A percentile compares a stretch with the other conserved stretches of the same genome.
Evolutionary conservation across 2,888 invertebrate species (phyloP).

Genomic region (Chirona hameri): DNA sequence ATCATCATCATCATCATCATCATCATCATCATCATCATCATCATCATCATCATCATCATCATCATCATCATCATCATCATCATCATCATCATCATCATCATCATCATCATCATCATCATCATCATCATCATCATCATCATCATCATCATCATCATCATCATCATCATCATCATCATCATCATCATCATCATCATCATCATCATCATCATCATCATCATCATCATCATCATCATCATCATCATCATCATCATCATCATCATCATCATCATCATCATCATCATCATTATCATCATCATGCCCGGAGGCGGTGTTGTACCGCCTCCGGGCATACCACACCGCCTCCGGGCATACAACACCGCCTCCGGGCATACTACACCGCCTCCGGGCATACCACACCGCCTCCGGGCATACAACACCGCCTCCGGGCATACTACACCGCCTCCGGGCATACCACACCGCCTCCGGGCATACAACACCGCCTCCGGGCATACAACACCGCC

Average conservation of each 20-base stretch:
- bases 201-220: conserved; percentile 22
- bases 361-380: too few species aligned
- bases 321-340: too few species aligned
- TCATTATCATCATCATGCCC: conserved; percentile 5
- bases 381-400: too few species aligned
- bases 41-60: conserved; percentile 22
- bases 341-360: too few species aligned
- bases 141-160: conserved; percentile 22
- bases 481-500: too few species aligned
- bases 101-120: conserved; percentile 22
- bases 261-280: conserved; percentile 22
- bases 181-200: conserved; percentile 22
- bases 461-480: too few species aligned
- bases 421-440: too few species aligned
- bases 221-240: conserved; percentile 9
- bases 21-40: conserved; percentile 22
- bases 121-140: conserved; percentile 22
- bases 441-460: too few species aligned
- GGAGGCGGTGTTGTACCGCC: too few species aligned
- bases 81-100: conserved; percentile 22
- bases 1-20: too few species aligned
- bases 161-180: conserved; percentile 22
- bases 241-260: conserved; percentile 22
- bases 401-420: too few species aligned
- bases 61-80: conserved; percentile 22